A percentile compares a stretch with the other conserved stretches of the same genome.
These are phyloP conservation scores for Meloidogyne exigua DNA, from an alignment of 1,140 invertebrate species.

Conservation along the genomic window DNA sequence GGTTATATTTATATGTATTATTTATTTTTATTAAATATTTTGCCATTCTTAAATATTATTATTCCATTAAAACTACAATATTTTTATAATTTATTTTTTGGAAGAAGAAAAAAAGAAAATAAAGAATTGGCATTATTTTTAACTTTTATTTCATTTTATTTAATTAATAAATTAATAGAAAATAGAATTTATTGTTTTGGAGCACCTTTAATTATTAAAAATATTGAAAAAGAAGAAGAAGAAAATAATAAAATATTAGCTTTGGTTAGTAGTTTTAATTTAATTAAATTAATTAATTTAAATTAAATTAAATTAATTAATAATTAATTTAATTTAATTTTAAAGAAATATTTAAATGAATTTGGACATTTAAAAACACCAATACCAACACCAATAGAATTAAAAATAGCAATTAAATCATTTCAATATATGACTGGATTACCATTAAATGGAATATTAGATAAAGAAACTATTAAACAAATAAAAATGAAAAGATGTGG, in stretches of 20 bases:
- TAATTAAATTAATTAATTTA: background rate
- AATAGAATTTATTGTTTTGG: slow-evolving; percentile 4
- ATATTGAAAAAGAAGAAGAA: background rate
- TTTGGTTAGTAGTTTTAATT: background rate
- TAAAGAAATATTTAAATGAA: slow-evolving; percentile 45
- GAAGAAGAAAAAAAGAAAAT: background rate
- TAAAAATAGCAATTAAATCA: slow-evolving; percentile 27
- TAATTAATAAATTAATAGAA: slow-evolving; percentile 1
- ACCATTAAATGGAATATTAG: slow-evolving; percentile 37
- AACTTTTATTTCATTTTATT: background rate
- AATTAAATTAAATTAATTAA: background rate
- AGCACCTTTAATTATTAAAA: background rate
- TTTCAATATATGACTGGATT: slow-evolving; percentile 47
- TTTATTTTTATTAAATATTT: background rate
- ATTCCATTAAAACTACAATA: background rate
- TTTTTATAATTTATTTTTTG: background rate
- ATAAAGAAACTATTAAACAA: slow-evolving; percentile 30
- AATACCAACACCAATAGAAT: slow-evolving; percentile 41
- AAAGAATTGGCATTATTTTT: background rate
- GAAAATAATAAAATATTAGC: background rate
- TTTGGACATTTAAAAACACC: slow-evolving; percentile 40
- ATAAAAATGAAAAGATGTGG: slow-evolving; percentile 48
- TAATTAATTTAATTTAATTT: background rate
- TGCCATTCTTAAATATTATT: background rate
- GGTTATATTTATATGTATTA: no score